Percentiles rank a stretch among this genome's conserved stretches.
Evolutionary conservation across 2,113 vertebrate species (phyloP).

Genomic region (Sprattus sprattus): DNA sequence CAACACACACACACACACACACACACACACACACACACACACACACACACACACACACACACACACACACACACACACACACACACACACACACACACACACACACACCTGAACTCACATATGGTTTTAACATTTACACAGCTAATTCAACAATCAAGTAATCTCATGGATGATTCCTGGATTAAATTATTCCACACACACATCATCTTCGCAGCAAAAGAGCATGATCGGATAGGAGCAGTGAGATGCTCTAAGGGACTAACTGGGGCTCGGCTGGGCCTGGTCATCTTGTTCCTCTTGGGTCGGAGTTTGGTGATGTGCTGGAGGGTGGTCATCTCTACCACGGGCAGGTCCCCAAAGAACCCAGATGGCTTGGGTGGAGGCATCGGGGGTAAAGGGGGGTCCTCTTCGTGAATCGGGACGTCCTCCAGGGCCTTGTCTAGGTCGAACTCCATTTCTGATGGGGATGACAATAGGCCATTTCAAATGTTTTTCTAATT

Average conservation of each 20-base stretch:
- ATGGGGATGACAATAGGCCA: background rate
- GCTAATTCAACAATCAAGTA: no score
- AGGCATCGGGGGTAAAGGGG: constrained; percentile 45
- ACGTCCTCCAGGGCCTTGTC: constrained; percentile 94
- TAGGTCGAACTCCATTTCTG: constrained; percentile 96
- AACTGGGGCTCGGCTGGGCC: constrained; percentile 79
- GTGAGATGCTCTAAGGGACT: constrained; percentile 39
- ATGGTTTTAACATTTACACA: no score
- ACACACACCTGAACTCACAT: no score
- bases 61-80: no score
- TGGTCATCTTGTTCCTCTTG: constrained; percentile 83
- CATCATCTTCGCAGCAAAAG: no score
- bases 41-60: no score
- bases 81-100: no score
- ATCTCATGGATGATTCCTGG: no score
- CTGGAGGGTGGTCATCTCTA: constrained; percentile 81
- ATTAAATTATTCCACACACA: no score
- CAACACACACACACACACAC: no score
- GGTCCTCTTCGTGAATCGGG: constrained; percentile 88
- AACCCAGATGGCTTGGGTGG: constrained; percentile 61
- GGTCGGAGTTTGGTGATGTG: constrained; percentile 90
- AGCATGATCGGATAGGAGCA: no score
- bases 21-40: no score
- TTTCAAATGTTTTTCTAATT: background rate
- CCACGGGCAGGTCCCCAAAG: constrained; percentile 79